Conservation (phyloP, 2,113 vertebrate genomes). For the Archilochus colubris region DNA sequence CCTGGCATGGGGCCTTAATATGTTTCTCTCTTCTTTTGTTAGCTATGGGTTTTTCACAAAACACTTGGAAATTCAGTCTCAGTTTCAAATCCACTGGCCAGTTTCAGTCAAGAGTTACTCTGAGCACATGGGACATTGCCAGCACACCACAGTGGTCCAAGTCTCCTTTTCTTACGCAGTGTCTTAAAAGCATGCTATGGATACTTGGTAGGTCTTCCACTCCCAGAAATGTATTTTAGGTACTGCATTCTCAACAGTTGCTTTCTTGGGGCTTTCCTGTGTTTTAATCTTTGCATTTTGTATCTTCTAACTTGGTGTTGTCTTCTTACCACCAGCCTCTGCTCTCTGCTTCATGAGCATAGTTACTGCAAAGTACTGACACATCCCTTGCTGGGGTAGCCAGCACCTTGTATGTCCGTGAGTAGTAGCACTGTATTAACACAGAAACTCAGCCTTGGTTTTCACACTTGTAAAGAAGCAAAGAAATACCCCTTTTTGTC, state of each 20-base stretch:
- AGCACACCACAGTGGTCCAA: not conserved
- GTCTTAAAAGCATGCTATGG: not conserved
- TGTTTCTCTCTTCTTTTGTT: not conserved
- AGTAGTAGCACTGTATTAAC: not conserved
- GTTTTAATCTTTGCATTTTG: not conserved
- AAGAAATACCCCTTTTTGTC: not conserved
- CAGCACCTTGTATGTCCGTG: not conserved
- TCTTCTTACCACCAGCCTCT: not conserved
- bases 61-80: not conserved
- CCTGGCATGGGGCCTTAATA: accelerated
- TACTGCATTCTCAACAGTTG: not conserved
- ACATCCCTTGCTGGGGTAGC: not conserved
- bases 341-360: not conserved
- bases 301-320: not conserved
- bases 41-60: not conserved
- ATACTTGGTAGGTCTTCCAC: not conserved
- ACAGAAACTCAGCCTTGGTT: not conserved
- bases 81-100: not conserved
- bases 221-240: not conserved
- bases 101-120: not conserved
- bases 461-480: not conserved
- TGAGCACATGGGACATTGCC: not conserved
- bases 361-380: not conserved
- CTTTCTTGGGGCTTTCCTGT: not conserved
- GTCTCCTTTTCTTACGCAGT: not conserved